Evolutionary conservation across 2,888 invertebrate genomes (phyloP).

Genomic region (Deilephila elpenor): DNA sequence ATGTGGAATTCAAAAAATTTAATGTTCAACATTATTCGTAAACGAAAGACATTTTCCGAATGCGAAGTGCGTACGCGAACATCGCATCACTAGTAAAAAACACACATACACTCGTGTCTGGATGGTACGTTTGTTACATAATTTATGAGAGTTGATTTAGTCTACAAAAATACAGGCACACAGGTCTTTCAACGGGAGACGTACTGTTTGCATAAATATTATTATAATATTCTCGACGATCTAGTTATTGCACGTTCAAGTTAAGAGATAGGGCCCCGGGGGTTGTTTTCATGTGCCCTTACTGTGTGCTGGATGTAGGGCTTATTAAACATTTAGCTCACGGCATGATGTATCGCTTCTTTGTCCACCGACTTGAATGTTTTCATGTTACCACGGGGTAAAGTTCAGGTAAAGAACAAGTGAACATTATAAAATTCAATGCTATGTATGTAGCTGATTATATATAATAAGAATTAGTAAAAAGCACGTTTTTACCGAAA

Average conservation of each 20-base stretch:
- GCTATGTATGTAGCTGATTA: neutral
- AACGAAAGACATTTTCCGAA: neutral
- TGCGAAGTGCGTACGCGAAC: slow-evolving; percentile 10
- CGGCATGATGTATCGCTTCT: neutral
- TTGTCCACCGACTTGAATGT: too few species aligned
- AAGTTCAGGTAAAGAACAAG: too few species aligned
- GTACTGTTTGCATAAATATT: slow-evolving; percentile 18
- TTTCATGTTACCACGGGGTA: too few species aligned
- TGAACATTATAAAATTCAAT: neutral
- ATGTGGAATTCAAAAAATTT: neutral
- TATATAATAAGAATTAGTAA: too few species aligned
- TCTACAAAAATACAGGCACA: slow-evolving; percentile 23
- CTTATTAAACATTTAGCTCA: neutral
- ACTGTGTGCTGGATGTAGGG: neutral
- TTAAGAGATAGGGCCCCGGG: neutral
- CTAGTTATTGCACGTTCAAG: slow-evolving; percentile 2
- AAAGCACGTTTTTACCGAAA: too few species aligned
- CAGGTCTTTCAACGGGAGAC: slow-evolving; percentile 13
- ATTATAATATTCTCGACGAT: slow-evolving; percentile 11
- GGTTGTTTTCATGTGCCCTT: neutral
- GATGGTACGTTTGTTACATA: slow-evolving; percentile 22
- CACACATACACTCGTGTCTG: slow-evolving; percentile 19
- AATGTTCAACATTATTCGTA: neutral
- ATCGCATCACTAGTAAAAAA: slow-evolving; percentile 21
- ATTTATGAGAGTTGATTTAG: slow-evolving; percentile 26